Conservation (phyloP, 2,113 vertebrate genomes). For the Crotalus helleri region DNA sequence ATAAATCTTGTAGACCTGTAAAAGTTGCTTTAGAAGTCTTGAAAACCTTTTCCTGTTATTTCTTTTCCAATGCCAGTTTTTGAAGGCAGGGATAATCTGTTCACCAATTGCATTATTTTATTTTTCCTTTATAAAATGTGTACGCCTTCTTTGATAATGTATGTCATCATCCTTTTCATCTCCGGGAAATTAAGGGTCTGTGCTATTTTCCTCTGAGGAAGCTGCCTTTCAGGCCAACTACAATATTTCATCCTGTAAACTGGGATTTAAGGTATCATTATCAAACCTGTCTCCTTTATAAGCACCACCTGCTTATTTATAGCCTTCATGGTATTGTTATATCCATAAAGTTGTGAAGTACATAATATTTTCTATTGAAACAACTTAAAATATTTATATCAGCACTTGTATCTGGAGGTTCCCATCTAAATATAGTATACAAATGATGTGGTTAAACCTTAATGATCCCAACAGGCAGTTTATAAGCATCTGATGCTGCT, state of each 20-base stretch:
- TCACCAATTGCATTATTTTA: not conserved
- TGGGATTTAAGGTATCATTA: not conserved
- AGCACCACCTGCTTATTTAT: not conserved
- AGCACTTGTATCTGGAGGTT: not conserved
- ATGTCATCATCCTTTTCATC: not conserved
- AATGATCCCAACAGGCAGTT: not conserved
- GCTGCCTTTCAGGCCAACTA: not conserved
- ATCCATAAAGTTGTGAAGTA: not conserved
- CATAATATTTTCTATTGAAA: not conserved
- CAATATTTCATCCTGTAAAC: not conserved
- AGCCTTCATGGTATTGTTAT: not conserved
- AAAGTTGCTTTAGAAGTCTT: not conserved
- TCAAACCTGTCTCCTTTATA: not conserved
- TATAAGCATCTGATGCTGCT: not conserved
- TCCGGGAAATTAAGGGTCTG: not conserved
- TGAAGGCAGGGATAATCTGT: not conserved
- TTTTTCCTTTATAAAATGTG: not conserved
- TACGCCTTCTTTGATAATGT: not conserved
- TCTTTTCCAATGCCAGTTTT: not conserved
- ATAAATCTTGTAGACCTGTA: not conserved
- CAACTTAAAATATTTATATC: not conserved
- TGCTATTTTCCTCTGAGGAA: not conserved
- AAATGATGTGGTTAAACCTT: not conserved
- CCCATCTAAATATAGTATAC: not conserved
- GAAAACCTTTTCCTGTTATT: not conserved